Evolutionary conservation across 2,888 invertebrate species (phyloP).

Genomic region (Matsumyia berberina): DNA sequence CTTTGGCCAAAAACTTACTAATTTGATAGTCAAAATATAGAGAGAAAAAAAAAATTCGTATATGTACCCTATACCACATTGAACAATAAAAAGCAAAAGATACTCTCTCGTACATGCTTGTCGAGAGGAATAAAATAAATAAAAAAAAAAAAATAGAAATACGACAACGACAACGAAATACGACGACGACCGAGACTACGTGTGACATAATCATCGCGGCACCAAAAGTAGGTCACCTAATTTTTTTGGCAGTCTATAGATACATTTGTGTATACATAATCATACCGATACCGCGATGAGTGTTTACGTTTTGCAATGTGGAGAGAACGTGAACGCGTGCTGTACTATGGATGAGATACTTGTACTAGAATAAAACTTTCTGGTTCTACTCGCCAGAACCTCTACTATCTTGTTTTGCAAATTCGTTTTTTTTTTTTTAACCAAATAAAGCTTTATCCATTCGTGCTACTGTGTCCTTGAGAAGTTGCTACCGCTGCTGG

Average conservation of each 20-base stretch:
- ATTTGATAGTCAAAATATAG: slow-evolving; percentile 67
- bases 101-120: slow-evolving; percentile 1
- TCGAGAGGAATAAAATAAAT: slow-evolving; percentile 20
- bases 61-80: too few relatives aligned
- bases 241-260: slow-evolving; percentile 69
- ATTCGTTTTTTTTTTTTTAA: slow-evolving; percentile 25
- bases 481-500: slow-evolving; percentile 26
- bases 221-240: slow-evolving; percentile 76
- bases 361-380: slow-evolving; percentile 12
- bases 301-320: slow-evolving; percentile 61
- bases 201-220: slow-evolving; percentile 73
- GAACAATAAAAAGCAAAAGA: too few relatives aligned
- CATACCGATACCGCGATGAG: slow-evolving; percentile 27
- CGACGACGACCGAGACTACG: slow-evolving; percentile 32
- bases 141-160: slow-evolving; percentile 21
- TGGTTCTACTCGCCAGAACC: slow-evolving; percentile 37
- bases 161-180: slow-evolving; percentile 16
- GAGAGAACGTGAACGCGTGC: slow-evolving; percentile 18
- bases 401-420: slow-evolving; percentile 14
- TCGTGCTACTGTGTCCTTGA: slow-evolving; percentile 47
- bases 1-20: slow-evolving; percentile 42
- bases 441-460: slow-evolving; percentile 32
- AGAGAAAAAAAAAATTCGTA: slow-evolving; percentile 21
- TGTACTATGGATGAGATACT: background rate
- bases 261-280: slow-evolving; percentile 43